Conservation (phyloP, 2,113 vertebrate species). For the Anhinga rufa region DNA sequence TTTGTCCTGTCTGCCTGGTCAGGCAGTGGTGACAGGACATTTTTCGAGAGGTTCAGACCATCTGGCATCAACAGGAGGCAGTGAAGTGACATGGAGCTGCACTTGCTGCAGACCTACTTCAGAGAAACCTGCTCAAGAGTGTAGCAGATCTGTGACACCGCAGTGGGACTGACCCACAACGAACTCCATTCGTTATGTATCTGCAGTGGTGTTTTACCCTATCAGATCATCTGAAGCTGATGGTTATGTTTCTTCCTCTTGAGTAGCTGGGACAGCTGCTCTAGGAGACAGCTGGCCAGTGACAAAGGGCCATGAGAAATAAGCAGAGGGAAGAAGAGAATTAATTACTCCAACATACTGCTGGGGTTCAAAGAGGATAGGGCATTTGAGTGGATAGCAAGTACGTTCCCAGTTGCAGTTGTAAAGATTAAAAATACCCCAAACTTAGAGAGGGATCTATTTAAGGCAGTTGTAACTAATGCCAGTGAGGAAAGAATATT, state of each 20-base stretch:
- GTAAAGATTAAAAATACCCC: slow-evolving; percentile 5
- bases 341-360: neutral
- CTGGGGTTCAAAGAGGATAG: neutral
- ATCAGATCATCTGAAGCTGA: neutral
- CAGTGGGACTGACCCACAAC: neutral
- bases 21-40: neutral
- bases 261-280: neutral
- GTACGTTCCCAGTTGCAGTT: neutral
- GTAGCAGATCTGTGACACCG: neutral
- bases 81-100: neutral
- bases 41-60: neutral
- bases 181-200: neutral
- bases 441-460: neutral
- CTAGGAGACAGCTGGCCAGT: neutral
- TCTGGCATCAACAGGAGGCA: neutral
- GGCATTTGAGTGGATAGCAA: neutral
- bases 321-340: neutral
- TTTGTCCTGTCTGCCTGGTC: neutral
- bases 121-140: neutral
- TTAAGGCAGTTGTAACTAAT: neutral
- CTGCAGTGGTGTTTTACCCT: neutral
- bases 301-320: neutral
- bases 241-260: neutral
- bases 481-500: neutral
- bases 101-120: neutral